Conservation (phyloP, 2,797 vertebrate genomes). For the Pelobates cultripes region DNA sequence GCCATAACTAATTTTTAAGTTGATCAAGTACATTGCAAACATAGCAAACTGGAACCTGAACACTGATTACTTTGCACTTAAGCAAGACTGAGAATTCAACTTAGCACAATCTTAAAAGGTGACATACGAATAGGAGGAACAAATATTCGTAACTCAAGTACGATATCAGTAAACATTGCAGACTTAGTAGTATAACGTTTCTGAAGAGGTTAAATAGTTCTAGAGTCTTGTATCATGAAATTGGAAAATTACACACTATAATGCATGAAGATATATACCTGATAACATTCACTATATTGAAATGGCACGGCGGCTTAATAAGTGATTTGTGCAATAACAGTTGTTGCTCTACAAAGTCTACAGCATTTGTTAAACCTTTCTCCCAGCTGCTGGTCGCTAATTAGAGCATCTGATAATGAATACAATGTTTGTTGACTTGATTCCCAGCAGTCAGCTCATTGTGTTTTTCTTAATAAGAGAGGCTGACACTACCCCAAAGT, state of each 20-base stretch:
- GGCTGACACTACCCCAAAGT: neutral
- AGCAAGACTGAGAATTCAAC: neutral
- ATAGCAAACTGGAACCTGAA: neutral
- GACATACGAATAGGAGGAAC: neutral
- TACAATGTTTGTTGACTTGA: constrained; percentile 6
- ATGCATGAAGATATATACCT: neutral
- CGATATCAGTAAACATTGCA: neutral
- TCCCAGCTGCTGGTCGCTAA: constrained; percentile 27
- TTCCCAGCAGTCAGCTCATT: constrained; percentile 17
- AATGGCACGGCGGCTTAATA: neutral
- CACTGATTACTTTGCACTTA: neutral
- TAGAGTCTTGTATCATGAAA: neutral
- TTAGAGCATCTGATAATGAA: constrained; percentile 18
- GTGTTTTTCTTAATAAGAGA: constrained; percentile 18
- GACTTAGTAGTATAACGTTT: neutral
- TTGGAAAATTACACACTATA: neutral
- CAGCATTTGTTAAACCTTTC: neutral
- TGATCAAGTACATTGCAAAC: neutral
- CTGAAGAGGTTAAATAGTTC: neutral
- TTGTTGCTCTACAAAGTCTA: constrained; percentile 3
- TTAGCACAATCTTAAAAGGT: neutral
- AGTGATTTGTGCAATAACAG: neutral
- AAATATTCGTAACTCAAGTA: neutral
- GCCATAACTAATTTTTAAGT: too few species aligned
- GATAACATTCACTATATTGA: neutral